Conservation (phyloP, 1,140 invertebrate genomes). For the Drosophila nikananu region DNA sequence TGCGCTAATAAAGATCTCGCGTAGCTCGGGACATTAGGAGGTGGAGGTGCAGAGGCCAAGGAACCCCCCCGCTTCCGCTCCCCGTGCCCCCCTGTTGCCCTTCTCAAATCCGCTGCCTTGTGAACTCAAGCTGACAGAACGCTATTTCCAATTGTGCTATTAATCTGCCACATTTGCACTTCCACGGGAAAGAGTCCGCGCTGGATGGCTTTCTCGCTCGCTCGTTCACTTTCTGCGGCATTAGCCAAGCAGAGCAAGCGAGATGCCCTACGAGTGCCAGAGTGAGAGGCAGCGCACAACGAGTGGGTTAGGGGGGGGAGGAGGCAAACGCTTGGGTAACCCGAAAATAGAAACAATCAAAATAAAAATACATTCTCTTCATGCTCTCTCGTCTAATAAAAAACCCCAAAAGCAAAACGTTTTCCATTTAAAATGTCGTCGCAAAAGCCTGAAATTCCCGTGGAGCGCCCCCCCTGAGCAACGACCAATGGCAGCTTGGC, state of each 20-base stretch:
- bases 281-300: constrained; percentile 11
- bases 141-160: constrained; percentile 85
- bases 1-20: constrained; percentile 74
- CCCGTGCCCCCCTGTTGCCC: no score
- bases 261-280: constrained; percentile 5
- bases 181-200: constrained; percentile 44
- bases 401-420: constrained; percentile 85
- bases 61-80: constrained; percentile 10
- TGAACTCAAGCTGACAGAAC: constrained; percentile 79
- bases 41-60: constrained; percentile 42
- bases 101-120: constrained; percentile 42
- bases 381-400: constrained; percentile 72
- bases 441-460: constrained; percentile 44
- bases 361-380: constrained; percentile 83
- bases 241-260: constrained; percentile 3
- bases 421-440: constrained; percentile 85
- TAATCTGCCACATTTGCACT: constrained; percentile 85
- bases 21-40: constrained; percentile 41
- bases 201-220: constrained; percentile 6
- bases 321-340: constrained; percentile 56
- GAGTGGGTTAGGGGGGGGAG: background rate
- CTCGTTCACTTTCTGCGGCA: constrained; percentile 2
- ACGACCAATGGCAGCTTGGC: constrained; percentile 61
- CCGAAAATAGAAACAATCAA: constrained; percentile 82
- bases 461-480: constrained; percentile 6